Evolutionary conservation across 2,113 vertebrate genomes (phyloP).

Genomic region (Phrynosoma blainvillii): DNA sequence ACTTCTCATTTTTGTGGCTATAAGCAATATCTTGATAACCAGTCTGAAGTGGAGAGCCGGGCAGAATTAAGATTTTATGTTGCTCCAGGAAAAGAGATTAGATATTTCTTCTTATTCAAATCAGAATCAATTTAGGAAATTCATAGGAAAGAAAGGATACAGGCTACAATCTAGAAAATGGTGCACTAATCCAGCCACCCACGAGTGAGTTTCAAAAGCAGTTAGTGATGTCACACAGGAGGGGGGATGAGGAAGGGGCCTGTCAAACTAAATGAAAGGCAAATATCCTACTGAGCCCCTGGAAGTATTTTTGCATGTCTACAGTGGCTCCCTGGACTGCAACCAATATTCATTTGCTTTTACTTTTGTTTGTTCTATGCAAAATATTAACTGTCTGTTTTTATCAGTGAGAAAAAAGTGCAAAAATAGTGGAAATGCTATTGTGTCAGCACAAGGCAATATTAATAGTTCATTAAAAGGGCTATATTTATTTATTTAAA

Average conservation of each 20-base stretch:
- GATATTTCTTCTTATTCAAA: constrained; percentile 36
- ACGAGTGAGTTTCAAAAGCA: background rate
- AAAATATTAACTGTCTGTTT: background rate
- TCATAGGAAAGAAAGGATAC: background rate
- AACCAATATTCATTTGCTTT: background rate
- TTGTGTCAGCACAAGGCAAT: constrained; percentile 17
- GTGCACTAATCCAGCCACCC: background rate
- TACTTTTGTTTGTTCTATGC: background rate
- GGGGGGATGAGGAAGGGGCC: background rate
- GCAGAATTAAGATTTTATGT: constrained; percentile 48
- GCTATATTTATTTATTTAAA: background rate
- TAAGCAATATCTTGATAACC: constrained; percentile 43
- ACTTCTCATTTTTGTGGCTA: constrained; percentile 61
- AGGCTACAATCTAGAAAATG: background rate
- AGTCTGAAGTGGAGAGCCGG: constrained; percentile 51
- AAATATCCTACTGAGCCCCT: constrained; percentile 27
- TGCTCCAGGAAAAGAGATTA: constrained; percentile 29
- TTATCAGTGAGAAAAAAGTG: background rate
- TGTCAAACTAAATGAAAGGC: background rate
- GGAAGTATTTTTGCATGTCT: constrained; percentile 19
- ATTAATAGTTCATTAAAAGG: constrained; percentile 44
- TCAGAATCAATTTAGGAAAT: constrained; percentile 15
- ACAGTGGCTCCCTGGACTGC: background rate
- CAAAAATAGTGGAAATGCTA: constrained; percentile 16
- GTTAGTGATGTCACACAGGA: background rate